Evolutionary conservation across 2,113 vertebrate genomes (phyloP).

Genomic region (Onychostoma macrolepis): DNA sequence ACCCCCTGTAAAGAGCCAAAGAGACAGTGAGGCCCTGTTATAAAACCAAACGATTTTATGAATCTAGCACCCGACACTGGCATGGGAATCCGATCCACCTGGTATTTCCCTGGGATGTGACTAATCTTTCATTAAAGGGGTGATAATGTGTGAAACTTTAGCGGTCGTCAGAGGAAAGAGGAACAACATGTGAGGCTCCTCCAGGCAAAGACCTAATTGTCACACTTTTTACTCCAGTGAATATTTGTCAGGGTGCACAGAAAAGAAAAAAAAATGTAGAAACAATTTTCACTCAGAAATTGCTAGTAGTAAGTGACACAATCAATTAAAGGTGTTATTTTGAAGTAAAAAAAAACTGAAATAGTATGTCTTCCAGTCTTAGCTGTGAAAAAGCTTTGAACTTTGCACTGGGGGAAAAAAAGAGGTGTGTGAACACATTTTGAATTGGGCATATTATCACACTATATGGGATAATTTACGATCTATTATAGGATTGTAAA

Average conservation of each 20-base stretch:
- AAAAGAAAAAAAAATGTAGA: too few species aligned
- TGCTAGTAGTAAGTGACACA: too few species aligned
- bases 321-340: too few species aligned
- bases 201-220: neutral
- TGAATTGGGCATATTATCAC: neutral
- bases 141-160: conserved; percentile 54
- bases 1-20: conserved; percentile 62
- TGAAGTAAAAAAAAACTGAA: too few species aligned
- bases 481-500: neutral
- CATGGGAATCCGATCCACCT: conserved; percentile 54
- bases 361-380: too few species aligned
- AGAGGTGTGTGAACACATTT: neutral
- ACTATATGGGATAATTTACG: neutral
- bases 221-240: neutral
- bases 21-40: conserved; percentile 50
- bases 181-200: neutral
- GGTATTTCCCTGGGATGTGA: conserved; percentile 37
- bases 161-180: conserved; percentile 37
- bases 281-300: neutral
- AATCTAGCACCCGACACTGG: conserved; percentile 55
- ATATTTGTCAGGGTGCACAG: neutral
- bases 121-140: conserved; percentile 60
- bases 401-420: too few species aligned
- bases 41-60: conserved; percentile 45
- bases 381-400: too few species aligned